Evolutionary conservation across 2,888 invertebrate species (phyloP), one percentile per base, ranked within the genome.

Genomic region (Thereva unica): DNA sequence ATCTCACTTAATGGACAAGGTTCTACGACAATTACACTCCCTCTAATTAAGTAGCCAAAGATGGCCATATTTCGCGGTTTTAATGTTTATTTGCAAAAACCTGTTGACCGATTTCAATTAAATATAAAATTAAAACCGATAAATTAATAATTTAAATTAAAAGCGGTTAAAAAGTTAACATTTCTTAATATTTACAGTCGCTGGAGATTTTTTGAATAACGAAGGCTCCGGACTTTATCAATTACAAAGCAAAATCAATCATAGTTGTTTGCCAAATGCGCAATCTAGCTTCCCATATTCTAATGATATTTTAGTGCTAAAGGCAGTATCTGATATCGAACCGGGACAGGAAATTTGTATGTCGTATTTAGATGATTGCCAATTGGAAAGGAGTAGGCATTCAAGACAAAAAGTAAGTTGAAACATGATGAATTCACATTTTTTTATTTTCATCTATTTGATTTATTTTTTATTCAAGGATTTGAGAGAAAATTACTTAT

Each of bases 241-340:
- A 35, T 76, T 92, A n/a, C 96, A 97, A 77, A 95, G 95, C 76
- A 85, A 90, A 50, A 89, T 91, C 72, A 97, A 97, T 82, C 97
- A 97, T 80, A 95, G 93, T 74, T 97, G 97, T 76, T 78, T 84
- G 0, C 95, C 97, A 0, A 97, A 96, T 78, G 93, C 95, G 0
- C 88, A 91, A 76, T 88, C 91, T 0, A 86, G 89, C 34, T 97
- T 95, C 78, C 89, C 91, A 0, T 86, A 91, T 74, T 92, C 92
- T 54, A 92, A 93, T 78, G 90, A 89, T 71, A 85, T 87, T 65
- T 80, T 93, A 67, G 89, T 88, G 8, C 76, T 94, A 65, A 86
- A 89, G 71, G 93, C 95, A 0, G 75, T 86, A 5, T 83, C 83
- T 64, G 85, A 89, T 64, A 94, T 97, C 66, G 78, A 84, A 72